Evolutionary conservation across 2,888 invertebrate species (phyloP).

Genomic region (Ophion obscuratus): DNA sequence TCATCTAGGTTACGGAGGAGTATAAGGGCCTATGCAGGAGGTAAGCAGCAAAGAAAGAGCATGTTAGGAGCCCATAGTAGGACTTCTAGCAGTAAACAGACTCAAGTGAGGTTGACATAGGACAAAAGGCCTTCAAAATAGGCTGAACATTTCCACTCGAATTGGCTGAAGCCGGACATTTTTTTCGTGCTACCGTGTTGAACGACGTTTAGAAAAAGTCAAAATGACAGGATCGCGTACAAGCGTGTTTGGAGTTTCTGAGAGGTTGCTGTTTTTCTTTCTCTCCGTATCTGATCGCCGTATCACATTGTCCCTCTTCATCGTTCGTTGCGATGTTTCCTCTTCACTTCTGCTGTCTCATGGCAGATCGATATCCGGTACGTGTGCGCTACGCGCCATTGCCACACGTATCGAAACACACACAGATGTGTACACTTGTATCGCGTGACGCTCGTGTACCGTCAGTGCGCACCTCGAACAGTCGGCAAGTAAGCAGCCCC

Average conservation of each 20-base stretch:
- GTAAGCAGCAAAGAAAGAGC: no score
- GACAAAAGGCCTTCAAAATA: no score
- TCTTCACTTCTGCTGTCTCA: constrained; percentile 56
- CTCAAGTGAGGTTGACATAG: no score
- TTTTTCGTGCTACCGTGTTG: neutral
- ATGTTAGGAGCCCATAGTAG: no score
- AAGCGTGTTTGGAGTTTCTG: constrained; percentile 53
- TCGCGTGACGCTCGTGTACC: constrained; percentile 23
- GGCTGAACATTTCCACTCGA: no score
- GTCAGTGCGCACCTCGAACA: constrained; percentile 2
- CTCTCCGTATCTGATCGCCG: constrained; percentile 21
- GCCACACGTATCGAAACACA: constrained; percentile 10
- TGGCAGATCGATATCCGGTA: constrained; percentile 61
- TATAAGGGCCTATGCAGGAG: no score
- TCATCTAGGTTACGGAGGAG: no score
- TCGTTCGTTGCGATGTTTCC: constrained; percentile 42
- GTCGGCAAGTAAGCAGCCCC: constrained; percentile 56
- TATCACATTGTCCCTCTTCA: constrained; percentile 50
- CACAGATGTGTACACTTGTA: neutral
- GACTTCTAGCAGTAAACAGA: no score
- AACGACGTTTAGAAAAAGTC: constrained; percentile 26
- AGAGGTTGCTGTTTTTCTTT: constrained; percentile 32
- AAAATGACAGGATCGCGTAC: constrained; percentile 43
- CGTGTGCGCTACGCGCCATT: constrained; percentile 49
- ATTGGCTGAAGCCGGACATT: neutral